These are phyloP conservation scores for Gymnorhina tibicen DNA, from an alignment of 2,113 vertebrate species.

Conservation along the genomic window DNA sequence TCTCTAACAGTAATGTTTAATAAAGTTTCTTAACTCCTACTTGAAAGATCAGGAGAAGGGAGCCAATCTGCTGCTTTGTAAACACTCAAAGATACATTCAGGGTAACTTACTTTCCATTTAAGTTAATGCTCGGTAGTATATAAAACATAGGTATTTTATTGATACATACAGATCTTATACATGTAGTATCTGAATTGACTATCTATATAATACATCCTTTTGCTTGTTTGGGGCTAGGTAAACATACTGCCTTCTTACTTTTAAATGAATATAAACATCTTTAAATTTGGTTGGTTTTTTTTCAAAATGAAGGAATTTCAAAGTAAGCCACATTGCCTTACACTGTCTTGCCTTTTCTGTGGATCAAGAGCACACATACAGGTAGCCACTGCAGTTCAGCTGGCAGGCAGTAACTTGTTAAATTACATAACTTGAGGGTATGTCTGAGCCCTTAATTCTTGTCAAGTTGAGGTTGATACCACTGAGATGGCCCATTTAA, in stretches of 20 bases:
- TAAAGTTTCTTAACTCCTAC: neutral
- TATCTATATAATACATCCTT: neutral
- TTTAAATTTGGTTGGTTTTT: neutral
- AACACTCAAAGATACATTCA: neutral
- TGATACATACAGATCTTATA: neutral
- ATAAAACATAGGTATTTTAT: neutral
- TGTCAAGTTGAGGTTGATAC: neutral
- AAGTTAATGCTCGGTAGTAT: neutral
- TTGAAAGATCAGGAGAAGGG: neutral
- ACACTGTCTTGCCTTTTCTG: neutral
- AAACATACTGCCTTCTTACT: neutral
- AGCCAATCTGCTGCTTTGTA: neutral
- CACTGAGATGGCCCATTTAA: neutral
- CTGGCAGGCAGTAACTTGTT: neutral
- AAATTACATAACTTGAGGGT: neutral
- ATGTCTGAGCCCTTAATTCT: slow-evolving; percentile 4
- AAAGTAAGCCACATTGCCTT: neutral
- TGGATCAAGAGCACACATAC: neutral
- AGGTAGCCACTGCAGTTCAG: neutral
- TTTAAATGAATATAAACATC: neutral
- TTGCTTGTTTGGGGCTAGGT: neutral
- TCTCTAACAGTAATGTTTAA: neutral
- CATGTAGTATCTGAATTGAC: neutral
- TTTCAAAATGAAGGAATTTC: neutral
- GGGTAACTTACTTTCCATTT: neutral